phyloP scores from a whole-genome alignment of 2,113 vertebrate genomes.

The Anas platyrhynchos region DNA sequence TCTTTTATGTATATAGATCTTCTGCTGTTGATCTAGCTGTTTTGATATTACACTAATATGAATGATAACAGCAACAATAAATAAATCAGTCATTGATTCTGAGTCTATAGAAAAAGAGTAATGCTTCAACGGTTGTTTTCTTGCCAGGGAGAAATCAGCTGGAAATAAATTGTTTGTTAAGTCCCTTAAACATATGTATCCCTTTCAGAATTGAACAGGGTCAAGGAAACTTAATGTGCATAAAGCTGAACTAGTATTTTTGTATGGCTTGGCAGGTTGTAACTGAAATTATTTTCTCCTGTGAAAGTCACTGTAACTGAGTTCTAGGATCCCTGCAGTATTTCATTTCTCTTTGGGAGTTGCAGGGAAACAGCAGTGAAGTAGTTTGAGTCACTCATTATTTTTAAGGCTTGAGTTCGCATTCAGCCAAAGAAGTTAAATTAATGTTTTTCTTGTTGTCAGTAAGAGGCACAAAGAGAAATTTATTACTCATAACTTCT shows the following conservation, averaged over 20 bases:
- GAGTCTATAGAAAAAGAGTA: not conserved
- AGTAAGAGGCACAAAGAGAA: constrained; percentile 56
- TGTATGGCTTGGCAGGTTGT: not conserved
- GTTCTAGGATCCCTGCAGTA: constrained; percentile 4
- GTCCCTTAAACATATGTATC: not conserved
- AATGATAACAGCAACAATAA: not conserved
- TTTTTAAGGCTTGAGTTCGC: constrained; percentile 59
- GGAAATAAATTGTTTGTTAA: not conserved
- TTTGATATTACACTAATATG: not conserved
- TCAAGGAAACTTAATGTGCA: not conserved
- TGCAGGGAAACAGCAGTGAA: constrained; percentile 3
- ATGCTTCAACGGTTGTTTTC: not conserved
- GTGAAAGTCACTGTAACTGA: constrained; percentile 6
- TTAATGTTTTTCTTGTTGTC: constrained; percentile 69
- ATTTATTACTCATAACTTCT: constrained; percentile 59
- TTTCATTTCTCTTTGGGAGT: constrained; percentile 34
- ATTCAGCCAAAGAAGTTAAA: constrained; percentile 62
- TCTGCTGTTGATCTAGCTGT: not conserved
- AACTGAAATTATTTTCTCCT: constrained; percentile 25
- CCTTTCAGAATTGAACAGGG: not conserved
- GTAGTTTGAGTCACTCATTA: constrained; percentile 34
- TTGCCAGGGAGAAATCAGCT: not conserved
- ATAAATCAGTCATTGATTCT: not conserved
- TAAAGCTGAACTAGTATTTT: constrained; percentile 13
- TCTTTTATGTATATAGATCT: not conserved